Percentiles rank a stretch among this genome's conserved stretches.
Evolutionary conservation across 2,113 vertebrate species (phyloP).

Genomic region (Nannobrachium achirus): DNA sequence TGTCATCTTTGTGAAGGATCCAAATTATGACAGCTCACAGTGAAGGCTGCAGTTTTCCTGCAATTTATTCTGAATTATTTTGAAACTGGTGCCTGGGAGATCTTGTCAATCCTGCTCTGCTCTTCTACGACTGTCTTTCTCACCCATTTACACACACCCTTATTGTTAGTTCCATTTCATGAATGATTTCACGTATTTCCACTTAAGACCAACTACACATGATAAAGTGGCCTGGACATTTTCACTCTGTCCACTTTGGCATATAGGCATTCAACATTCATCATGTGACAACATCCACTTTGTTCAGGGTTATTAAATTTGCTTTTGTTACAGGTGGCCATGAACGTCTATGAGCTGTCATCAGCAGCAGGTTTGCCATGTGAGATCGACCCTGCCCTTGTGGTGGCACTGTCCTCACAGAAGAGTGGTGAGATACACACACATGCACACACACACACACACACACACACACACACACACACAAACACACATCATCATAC

Average conservation of each 20-base stretch:
- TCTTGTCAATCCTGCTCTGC: too few relatives aligned
- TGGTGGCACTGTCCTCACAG: slow-evolving; percentile 96
- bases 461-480: not conserved
- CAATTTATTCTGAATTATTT: too few relatives aligned
- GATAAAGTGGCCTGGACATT: too few relatives aligned
- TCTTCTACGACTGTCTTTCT: too few relatives aligned
- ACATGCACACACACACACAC: too few relatives aligned
- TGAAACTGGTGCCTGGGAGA: too few relatives aligned
- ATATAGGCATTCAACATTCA: not conserved
- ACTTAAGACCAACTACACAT: not conserved
- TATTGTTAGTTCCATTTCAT: not conserved
- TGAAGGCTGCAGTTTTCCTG: too few relatives aligned
- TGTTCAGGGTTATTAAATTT: not conserved
- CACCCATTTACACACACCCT: not conserved
- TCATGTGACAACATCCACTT: not conserved
- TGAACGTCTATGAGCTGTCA: slow-evolving; percentile 98
- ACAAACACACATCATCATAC: not conserved
- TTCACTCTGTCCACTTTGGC: not conserved
- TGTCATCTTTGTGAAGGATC: too few relatives aligned
- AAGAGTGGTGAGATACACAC: slow-evolving; percentile 87
- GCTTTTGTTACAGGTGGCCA: slow-evolving; percentile 87
- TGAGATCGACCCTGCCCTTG: slow-evolving; percentile 96
- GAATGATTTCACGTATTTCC: not conserved
- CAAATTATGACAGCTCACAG: too few relatives aligned
- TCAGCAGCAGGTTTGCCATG: slow-evolving; percentile 96